Conservation (phyloP, 2,888 invertebrate species). For the Tenthredo distinguenda region DNA sequence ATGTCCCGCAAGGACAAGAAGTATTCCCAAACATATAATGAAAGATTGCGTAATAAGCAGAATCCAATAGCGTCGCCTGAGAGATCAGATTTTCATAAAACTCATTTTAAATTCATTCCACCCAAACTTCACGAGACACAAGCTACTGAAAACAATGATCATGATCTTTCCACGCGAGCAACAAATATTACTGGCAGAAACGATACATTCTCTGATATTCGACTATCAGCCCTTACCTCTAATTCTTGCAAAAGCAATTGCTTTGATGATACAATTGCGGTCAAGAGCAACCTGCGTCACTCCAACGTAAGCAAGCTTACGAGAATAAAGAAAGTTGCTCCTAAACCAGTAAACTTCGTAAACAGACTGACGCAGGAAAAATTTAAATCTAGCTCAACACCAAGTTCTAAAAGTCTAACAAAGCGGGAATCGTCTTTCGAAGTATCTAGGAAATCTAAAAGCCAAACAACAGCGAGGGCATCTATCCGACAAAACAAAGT, state of each 20-base stretch:
- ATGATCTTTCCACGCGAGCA: background rate
- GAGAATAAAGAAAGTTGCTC: constrained; percentile 17
- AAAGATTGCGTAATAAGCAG: constrained; percentile 65
- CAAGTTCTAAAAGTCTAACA: background rate
- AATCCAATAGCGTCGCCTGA: background rate
- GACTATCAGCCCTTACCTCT: background rate
- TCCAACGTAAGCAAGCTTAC: background rate
- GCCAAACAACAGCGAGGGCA: background rate
- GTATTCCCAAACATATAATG: constrained; percentile 74
- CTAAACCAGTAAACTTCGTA: background rate
- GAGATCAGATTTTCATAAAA: background rate
- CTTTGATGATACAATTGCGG: background rate
- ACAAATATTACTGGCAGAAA: background rate
- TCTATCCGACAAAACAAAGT: background rate
- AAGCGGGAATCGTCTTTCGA: background rate
- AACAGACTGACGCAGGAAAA: background rate
- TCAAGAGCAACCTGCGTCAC: background rate
- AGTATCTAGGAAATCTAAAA: background rate
- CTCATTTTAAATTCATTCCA: constrained; percentile 1
- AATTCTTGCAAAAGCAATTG: background rate
- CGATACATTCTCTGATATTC: background rate
- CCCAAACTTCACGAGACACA: background rate
- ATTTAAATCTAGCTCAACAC: background rate
- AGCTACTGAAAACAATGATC: background rate
- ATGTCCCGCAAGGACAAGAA: constrained; percentile 76